phyloP scores from a whole-genome alignment of 2,113 vertebrate species.

The Pelvicachromis taeniatus region DNA sequence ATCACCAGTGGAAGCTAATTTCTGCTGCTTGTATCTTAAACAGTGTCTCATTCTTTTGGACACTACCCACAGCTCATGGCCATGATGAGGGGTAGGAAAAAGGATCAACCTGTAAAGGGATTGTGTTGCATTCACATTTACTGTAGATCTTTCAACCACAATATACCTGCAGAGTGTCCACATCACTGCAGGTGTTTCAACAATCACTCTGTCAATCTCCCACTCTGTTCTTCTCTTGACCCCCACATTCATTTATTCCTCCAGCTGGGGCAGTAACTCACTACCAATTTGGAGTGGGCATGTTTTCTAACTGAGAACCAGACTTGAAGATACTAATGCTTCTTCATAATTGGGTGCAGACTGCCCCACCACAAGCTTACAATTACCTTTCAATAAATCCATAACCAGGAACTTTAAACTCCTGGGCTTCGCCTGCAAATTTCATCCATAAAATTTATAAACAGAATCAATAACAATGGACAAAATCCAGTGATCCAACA shows the following conservation, averaged over 20 bases:
- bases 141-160: neutral
- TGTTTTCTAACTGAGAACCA: no score
- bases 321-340: no score
- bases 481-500: neutral
- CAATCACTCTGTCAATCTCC: neutral
- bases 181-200: neutral
- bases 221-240: neutral
- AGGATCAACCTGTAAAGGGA: neutral
- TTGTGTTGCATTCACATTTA: neutral
- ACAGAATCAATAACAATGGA: neutral
- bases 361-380: no score
- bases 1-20: neutral
- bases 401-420: no score
- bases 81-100: neutral
- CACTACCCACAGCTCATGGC: neutral
- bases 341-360: no score
- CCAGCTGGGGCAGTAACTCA: no score
- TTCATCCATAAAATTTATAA: no score
- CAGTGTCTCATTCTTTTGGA: neutral
- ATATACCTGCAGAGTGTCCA: neutral
- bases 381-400: no score
- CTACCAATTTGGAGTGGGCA: no score
- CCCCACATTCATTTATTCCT: no score
- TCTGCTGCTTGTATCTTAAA: neutral
- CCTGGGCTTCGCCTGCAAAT: neutral